phyloP scores from a whole-genome alignment of 2,888 invertebrate species.

The Drosophila monieri region DNA sequence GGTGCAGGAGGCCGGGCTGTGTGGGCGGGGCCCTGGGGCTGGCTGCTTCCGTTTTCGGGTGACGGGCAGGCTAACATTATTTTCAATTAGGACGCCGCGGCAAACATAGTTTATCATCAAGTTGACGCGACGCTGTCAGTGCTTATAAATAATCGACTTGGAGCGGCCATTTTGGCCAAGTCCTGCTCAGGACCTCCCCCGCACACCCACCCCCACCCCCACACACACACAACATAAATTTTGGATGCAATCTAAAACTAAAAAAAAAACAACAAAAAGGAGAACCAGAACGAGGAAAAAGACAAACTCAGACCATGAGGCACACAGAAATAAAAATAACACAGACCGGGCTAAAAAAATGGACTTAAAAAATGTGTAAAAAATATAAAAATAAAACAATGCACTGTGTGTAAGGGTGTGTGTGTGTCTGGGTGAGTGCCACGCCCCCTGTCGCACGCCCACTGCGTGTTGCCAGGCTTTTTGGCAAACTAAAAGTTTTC shows the following conservation, averaged over 20 bases:
- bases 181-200: slow-evolving; percentile 17
- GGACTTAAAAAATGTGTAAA: slow-evolving; percentile 27
- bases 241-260: slow-evolving; percentile 72
- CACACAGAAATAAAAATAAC: slow-evolving; percentile 68
- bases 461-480: slow-evolving; percentile 69
- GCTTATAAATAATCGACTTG: slow-evolving; percentile 79
- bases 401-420: slow-evolving; percentile 41
- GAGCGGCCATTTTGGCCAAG: slow-evolving; percentile 70
- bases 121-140: slow-evolving; percentile 78
- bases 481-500: slow-evolving; percentile 73
- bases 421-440: slow-evolving; percentile 38
- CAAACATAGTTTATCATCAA: slow-evolving; percentile 80
- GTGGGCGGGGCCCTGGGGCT: not conserved
- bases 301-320: slow-evolving; percentile 44
- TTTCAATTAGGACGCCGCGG: slow-evolving; percentile 77
- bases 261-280: slow-evolving; percentile 20
- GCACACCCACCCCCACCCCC: slow-evolving; percentile 1
- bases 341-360: slow-evolving; percentile 32
- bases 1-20: not conserved
- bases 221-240: slow-evolving; percentile 80
- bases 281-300: slow-evolving; percentile 42
- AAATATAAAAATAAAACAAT: slow-evolving; percentile 36
- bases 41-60: slow-evolving; percentile 6
- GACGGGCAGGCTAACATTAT: slow-evolving; percentile 62
- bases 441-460: slow-evolving; percentile 46